Conservation (phyloP, 2,888 invertebrate species). For the Lamellibrachia satsuma region DNA sequence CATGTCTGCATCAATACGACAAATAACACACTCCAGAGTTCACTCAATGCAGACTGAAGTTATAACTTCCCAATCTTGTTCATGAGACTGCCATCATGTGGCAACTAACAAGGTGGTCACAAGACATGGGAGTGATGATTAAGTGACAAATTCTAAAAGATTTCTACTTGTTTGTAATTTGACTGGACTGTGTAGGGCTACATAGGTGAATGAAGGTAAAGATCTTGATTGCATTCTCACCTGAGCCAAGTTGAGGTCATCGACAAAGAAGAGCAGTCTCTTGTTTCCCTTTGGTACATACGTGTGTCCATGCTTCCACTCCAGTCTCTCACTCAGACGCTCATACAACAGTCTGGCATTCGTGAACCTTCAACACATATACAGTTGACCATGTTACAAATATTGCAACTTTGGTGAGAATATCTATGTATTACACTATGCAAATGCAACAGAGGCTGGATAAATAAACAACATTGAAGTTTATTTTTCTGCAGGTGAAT, state of each 20-base stretch:
- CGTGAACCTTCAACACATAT: constrained; percentile 53
- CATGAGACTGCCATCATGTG: too few species aligned
- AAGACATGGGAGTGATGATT: too few species aligned
- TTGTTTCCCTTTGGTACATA: constrained; percentile 64
- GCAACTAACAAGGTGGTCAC: too few species aligned
- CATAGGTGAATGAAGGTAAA: neutral
- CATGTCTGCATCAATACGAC: too few species aligned
- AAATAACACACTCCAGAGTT: too few species aligned
- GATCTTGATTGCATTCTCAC: constrained; percentile 40
- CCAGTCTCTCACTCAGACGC: constrained; percentile 59
- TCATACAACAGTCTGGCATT: constrained; percentile 61
- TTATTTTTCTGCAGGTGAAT: neutral
- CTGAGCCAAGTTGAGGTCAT: constrained; percentile 64
- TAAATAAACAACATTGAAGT: neutral
- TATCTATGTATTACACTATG: neutral
- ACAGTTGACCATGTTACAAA: neutral
- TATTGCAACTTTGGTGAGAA: neutral
- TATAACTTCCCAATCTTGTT: too few species aligned
- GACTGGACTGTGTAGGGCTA: too few species aligned
- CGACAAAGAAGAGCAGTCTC: constrained; percentile 61
- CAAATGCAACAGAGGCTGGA: neutral
- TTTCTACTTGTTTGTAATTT: too few species aligned
- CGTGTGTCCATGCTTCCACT: constrained; percentile 65
- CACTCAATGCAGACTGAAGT: too few species aligned
- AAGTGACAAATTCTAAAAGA: too few species aligned